Evolutionary conservation across 2,888 invertebrate genomes (phyloP).

Genomic region (Amiota communis): DNA sequence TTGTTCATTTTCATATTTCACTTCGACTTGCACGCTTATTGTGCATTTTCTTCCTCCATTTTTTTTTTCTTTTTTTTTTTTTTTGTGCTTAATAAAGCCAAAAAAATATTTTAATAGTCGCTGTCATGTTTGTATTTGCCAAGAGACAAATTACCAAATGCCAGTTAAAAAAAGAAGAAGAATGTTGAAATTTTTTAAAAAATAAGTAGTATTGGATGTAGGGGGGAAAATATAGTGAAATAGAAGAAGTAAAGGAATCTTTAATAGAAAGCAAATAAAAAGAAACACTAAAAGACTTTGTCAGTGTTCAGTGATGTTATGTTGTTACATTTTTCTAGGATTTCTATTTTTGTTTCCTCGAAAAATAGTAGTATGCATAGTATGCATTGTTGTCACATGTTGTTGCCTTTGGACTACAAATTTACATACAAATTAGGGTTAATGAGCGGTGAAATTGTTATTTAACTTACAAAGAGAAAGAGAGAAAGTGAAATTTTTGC

Average conservation of each 20-base stretch:
- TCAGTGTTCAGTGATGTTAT: too few species aligned
- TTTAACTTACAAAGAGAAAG: constrained; percentile 48
- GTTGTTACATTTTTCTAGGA: too few species aligned
- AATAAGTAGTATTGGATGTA: background rate
- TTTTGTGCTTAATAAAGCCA: constrained; percentile 22
- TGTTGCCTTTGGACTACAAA: constrained; percentile 38
- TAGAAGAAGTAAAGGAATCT: background rate
- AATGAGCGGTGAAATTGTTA: constrained; percentile 70
- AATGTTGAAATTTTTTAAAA: background rate
- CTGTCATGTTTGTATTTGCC: constrained; percentile 29
- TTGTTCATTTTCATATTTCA: background rate
- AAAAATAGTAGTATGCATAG: too few species aligned
- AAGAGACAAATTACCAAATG: constrained; percentile 9
- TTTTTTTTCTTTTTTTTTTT: background rate
- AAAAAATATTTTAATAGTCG: constrained; percentile 28
- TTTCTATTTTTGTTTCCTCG: too few species aligned
- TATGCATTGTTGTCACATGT: constrained; percentile 17
- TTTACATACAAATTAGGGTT: constrained; percentile 69
- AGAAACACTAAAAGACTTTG: background rate
- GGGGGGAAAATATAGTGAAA: background rate
- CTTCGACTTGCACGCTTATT: constrained; percentile 3
- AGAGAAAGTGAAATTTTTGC: constrained; percentile 13
- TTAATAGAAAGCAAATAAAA: background rate
- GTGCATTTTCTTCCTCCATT: background rate
- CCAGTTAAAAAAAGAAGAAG: background rate